phyloP scores from a whole-genome alignment of 1,140 invertebrate species.

The Araneus ventricosus region DNA sequence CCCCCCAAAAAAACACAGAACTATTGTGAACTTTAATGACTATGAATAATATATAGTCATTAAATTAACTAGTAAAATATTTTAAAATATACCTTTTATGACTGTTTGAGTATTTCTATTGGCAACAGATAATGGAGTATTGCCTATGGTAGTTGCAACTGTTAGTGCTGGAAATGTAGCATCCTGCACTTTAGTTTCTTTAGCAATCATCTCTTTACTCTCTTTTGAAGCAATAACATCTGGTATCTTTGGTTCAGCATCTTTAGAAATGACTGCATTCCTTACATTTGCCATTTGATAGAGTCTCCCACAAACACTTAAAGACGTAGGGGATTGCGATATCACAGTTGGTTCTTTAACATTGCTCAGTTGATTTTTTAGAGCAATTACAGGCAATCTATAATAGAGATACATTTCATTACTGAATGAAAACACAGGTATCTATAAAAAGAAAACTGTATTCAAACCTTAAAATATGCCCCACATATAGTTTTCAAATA shows the following conservation, averaged over 20 bases:
- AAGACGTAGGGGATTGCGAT: slow-evolving; percentile 50
- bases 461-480: no score
- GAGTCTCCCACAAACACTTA: slow-evolving; percentile 66
- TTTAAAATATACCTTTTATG: slow-evolving; percentile 45
- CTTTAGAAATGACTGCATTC: slow-evolving; percentile 65
- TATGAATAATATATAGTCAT: no score
- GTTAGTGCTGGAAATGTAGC: slow-evolving; percentile 27
- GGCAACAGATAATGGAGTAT: slow-evolving; percentile 2
- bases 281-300: slow-evolving; percentile 71
- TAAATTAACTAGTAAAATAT: no score
- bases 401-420: background rate
- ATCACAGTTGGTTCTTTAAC: slow-evolving; percentile 58
- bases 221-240: slow-evolving; percentile 37
- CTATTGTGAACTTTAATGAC: no score
- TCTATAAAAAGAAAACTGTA: no score
- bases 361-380: slow-evolving; percentile 53
- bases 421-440: no score
- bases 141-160: slow-evolving; percentile 3
- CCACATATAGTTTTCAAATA: no score
- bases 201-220: slow-evolving; percentile 3
- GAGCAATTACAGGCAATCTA: slow-evolving; percentile 56
- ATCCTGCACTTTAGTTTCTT: slow-evolving; percentile 24
- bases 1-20: no score
- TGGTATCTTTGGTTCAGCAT: slow-evolving; percentile 41
- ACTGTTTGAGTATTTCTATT: slow-evolving; percentile 55